Evolutionary conservation across 2,888 invertebrate species (phyloP), one percentile per base, ranked within the genome.

Genomic region (Theodoxus fluviatilis): DNA sequence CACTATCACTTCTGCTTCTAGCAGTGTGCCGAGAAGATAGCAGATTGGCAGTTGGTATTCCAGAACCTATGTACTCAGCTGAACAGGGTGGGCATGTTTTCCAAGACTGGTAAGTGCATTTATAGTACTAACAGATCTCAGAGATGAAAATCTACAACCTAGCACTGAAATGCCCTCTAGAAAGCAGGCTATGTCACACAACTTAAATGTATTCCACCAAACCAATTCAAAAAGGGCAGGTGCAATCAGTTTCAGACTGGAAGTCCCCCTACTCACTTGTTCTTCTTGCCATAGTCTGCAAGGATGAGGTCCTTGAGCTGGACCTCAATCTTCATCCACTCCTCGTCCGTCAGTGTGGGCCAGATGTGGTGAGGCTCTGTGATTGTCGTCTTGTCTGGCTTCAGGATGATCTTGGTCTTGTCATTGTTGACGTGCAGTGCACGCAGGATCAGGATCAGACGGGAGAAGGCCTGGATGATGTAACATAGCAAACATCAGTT

Each of bases 331-430:
- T 98, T 98, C 86, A 99, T 97, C 99, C 99, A 99, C 89, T 99
- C 98, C 82, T 99, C 98, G 83, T 99, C 98, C 0, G 94, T 91
- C 6, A 99, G 89, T 0, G 97, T 94, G 0, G 99, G 99, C 99
- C 99, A 99, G 88, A 99, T 99, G 88, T 99, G 99, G 90, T 99
- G 99, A 0, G 96, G 94, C 87, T 99, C 99, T 0, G 99, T 99
- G 66, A 99, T 93, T 0, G 98, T 99, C 0, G 98, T 98, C 88
- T 98, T 98, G 87, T 99, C 99, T 0, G 99, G 99, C 87, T 99
- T 99, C 69, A 99, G 89, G 66, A 99, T 93, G 12, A 99, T 97
- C 88, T 99, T 99, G 0, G 99, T 98, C 69, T 98, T 91, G 87
- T 99, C 99, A 4, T 99, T 99, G 88, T 99, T 99, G 55, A 99